Conservation (phyloP, 2,113 vertebrate genomes). For the Myocastor coypus region DNA sequence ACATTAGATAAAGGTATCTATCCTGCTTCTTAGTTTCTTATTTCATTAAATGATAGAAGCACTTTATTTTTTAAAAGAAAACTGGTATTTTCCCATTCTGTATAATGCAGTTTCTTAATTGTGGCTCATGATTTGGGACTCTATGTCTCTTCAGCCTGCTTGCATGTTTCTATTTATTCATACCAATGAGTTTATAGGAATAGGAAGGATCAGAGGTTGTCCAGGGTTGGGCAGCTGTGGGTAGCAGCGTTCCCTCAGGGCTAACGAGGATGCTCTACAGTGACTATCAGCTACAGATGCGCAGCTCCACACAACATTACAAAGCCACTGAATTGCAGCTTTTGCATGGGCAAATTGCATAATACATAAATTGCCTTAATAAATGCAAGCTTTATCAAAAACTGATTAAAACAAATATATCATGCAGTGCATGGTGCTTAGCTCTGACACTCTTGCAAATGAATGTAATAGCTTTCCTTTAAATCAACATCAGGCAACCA, state of each 20-base stretch:
- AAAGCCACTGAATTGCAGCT: neutral
- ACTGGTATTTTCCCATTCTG: neutral
- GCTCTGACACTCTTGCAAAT: neutral
- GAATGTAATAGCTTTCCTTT: neutral
- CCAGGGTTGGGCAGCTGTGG: neutral
- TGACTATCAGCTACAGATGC: neutral
- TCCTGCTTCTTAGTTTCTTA: constrained; percentile 39
- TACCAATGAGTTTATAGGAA: neutral
- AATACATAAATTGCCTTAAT: neutral
- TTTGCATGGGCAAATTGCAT: neutral
- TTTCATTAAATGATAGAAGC: constrained; percentile 31
- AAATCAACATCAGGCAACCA: neutral
- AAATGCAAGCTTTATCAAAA: neutral
- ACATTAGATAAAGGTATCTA: constrained; percentile 14
- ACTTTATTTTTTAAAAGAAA: constrained; percentile 16
- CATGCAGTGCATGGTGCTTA: neutral
- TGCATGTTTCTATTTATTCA: neutral
- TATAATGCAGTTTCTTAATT: constrained; percentile 2
- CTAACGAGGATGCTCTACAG: neutral
- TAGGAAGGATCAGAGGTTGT: neutral
- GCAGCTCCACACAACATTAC: neutral
- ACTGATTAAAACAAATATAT: neutral
- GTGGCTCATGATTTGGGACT: neutral
- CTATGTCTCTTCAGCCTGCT: neutral
- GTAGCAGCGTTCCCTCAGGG: neutral